A percentile compares a stretch with the other conserved stretches of the same genome.
Conservation (phyloP, 2,113 vertebrate species). For the Empidonax alnorum region DNA sequence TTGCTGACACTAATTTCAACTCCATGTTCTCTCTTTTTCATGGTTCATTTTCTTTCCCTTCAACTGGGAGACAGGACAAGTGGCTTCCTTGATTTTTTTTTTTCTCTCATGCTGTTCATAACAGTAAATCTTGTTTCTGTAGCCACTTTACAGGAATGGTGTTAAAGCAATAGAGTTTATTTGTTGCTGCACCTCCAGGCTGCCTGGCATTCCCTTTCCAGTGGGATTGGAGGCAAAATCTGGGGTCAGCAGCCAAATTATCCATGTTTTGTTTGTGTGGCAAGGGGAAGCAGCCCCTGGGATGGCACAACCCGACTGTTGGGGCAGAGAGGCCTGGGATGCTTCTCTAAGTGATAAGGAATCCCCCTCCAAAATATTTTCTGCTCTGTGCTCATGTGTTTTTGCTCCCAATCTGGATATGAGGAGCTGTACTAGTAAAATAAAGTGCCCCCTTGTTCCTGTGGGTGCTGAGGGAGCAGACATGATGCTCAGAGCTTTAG, state of each 20-base stretch:
- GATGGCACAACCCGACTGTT: neutral
- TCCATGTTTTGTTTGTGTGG: neutral
- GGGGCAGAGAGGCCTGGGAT: neutral
- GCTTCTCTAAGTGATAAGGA: rapidly evolving
- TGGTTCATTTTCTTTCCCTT: neutral
- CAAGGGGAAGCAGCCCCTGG: neutral
- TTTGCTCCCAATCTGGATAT: neutral
- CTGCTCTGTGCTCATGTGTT: neutral
- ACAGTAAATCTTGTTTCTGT: neutral
- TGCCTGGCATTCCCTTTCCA: neutral
- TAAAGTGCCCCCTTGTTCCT: neutral
- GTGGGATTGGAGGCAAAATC: neutral
- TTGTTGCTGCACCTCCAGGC: neutral
- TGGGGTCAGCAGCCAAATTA: rapidly evolving
- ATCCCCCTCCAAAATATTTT: neutral
- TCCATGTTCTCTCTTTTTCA: neutral
- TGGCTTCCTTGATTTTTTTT: neutral
- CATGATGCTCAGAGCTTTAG: neutral
- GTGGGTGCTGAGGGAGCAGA: neutral
- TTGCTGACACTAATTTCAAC: neutral
- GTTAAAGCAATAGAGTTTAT: neutral
- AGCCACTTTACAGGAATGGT: rapidly evolving
- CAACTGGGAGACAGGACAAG: neutral
- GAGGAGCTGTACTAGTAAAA: rapidly evolving
- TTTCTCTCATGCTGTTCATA: neutral